Percentiles rank a stretch among this genome's conserved stretches.
Conservation (phyloP, 2,888 invertebrate genomes). For the Erannis defoliaria region DNA sequence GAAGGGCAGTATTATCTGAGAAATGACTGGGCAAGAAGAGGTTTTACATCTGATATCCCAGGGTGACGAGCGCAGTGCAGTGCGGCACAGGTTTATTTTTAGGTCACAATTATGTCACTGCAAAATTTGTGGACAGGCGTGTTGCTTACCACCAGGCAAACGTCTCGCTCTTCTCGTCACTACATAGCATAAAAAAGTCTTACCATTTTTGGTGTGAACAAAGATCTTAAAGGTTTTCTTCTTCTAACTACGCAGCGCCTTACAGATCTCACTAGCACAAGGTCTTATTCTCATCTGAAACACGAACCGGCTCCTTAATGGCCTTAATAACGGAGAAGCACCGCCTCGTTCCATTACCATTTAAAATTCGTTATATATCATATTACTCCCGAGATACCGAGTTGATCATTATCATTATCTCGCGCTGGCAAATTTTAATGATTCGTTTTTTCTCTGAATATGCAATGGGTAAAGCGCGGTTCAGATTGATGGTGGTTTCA, state of each 20-base stretch:
- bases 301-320: slow-evolving; percentile 28
- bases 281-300: slow-evolving; percentile 24
- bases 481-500: neutral
- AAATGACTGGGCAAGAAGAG: too few relatives aligned
- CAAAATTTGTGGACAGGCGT: too few relatives aligned
- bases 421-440: slow-evolving; percentile 49
- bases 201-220: too few relatives aligned
- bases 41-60: too few relatives aligned
- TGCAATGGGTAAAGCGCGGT: slow-evolving; percentile 36
- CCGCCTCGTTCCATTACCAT: slow-evolving; percentile 36
- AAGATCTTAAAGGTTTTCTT: neutral
- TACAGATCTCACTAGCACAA: slow-evolving; percentile 14
- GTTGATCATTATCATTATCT: slow-evolving; percentile 49
- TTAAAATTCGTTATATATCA: slow-evolving; percentile 44
- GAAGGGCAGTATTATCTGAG: too few relatives aligned
- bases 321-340: slow-evolving; percentile 35
- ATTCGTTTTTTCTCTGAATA: slow-evolving; percentile 46
- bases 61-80: too few relatives aligned
- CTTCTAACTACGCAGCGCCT: neutral
- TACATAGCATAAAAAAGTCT: too few relatives aligned
- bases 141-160: too few relatives aligned
- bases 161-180: too few relatives aligned
- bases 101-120: too few relatives aligned
- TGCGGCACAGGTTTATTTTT: too few relatives aligned
- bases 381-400: slow-evolving; percentile 37